Evolutionary conservation across 35 echinoderm and acorn worm species (phyloP).

Genomic region (Ophioderma brevispina): DNA sequence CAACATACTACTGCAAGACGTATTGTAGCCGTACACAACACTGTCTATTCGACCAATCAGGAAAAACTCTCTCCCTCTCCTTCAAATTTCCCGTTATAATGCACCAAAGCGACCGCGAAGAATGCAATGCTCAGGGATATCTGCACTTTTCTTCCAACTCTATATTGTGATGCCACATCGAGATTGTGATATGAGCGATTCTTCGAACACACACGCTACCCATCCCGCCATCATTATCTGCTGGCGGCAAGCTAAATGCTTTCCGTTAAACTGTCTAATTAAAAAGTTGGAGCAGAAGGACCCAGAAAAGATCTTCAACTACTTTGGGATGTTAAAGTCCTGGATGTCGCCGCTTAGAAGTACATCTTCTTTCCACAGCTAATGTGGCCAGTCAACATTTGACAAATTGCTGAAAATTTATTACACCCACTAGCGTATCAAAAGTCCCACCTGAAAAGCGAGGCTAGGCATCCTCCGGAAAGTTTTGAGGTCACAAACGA

Average conservation of each 20-base stretch:
- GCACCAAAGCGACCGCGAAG: constrained; percentile 3
- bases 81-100: neutral
- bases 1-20: constrained; percentile 14
- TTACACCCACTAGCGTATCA: neutral
- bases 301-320: no score
- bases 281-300: no score
- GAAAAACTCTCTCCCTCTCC: constrained; percentile 24
- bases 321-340: no score
- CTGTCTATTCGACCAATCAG: constrained; percentile 27
- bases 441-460: neutral
- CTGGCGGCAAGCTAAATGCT: no score
- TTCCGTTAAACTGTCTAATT: no score
- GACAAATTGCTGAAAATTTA: neutral
- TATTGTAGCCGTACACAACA: neutral
- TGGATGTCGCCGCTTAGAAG: no score
- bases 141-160: constrained; percentile 6
- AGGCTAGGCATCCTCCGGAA: neutral
- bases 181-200: constrained; percentile 5
- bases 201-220: constrained; percentile 19
- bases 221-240: neutral
- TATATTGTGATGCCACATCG: constrained; percentile 41
- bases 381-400: no score
- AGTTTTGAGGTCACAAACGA: neutral
- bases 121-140: neutral
- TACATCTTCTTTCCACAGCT: no score